Percentiles rank a stretch among this genome's conserved stretches.
Evolutionary conservation across 2,888 invertebrate species (phyloP).

Genomic region (Andrena chrysosceles): DNA sequence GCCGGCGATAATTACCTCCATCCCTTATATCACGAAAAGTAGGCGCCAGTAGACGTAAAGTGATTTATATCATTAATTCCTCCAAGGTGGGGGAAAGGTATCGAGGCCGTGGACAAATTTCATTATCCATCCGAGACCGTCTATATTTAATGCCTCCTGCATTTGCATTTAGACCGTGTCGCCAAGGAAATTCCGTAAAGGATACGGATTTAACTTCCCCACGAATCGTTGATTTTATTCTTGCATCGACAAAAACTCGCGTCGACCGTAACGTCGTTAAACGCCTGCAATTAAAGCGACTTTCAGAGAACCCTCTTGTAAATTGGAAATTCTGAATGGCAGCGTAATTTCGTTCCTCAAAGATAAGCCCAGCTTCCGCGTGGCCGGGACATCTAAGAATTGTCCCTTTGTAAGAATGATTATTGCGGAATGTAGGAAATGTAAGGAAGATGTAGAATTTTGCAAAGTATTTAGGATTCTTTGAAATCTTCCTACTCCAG

Average conservation of each 20-base stretch:
- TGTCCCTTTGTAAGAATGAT: background rate
- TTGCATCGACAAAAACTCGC: background rate
- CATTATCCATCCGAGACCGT: constrained; percentile 14
- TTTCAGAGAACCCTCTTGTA: background rate
- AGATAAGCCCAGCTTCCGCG: background rate
- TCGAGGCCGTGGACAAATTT: constrained; percentile 28
- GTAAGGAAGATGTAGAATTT: background rate
- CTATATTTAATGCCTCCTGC: constrained; percentile 26
- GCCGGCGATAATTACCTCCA: constrained; percentile 34
- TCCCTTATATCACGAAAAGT: constrained; percentile 35
- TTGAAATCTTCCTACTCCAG: background rate
- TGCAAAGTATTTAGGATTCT: background rate
- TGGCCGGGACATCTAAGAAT: background rate
- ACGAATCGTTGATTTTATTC: background rate
- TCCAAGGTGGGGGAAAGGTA: constrained; percentile 3
- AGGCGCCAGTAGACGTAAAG: constrained; percentile 28
- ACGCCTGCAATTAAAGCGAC: constrained; percentile 16
- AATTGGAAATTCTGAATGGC: background rate
- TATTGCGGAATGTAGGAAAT: background rate
- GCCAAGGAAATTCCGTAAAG: background rate
- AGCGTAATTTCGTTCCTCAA: background rate
- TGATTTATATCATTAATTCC: constrained; percentile 53
- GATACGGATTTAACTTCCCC: constrained; percentile 1
- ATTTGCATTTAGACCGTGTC: constrained; percentile 42
- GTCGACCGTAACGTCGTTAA: constrained; percentile 12